Base-by-base conservation (phyloP, 2,888 invertebrate species). In the Cephus pulcher region DNA sequence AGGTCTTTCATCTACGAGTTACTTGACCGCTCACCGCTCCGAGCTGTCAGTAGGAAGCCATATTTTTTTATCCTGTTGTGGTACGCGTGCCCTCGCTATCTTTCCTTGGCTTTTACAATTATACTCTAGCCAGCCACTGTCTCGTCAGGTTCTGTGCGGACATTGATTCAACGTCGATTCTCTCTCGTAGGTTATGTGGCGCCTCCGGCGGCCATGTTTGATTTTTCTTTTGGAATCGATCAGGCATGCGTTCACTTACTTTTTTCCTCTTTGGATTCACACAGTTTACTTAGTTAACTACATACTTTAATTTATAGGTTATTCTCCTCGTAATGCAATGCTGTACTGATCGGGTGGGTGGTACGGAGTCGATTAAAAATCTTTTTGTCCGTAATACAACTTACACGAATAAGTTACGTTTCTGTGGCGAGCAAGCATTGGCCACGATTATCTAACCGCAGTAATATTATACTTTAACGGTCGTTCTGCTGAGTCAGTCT, bases 1-100 rank as follows among this genome's bases (percentile, higher is more conserved):
- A 15, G 71, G 34, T 71, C 32, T 33, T 71, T n/a, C 34, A 9
- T 34, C 15, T 33, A 30, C 71, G 71, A 71, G 71, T 71, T 71
- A 33, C 71, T 71, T 34, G 71, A 33, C 71, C 71, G 23, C 23
- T 71, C 71, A 71, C 71, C 71, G 30, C 71, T 71, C 30, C 30
- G 23, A 30, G 71, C 71, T 71, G 32, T 32, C 71, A 32, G 71
- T 71, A 30, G 71, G 32, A 34, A 33, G 12, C 71, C 32, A 34
- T 33, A 32, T 71, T 32, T 34, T 71, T 34, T 12, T 71, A 23
- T 71, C 71, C 71, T 32, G 34, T 71, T n/a, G 71, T 15, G 32
- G 32, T 71, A 33, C 71, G 34, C 32, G 34, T 71, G 71, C 34
- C 23, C 56, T 56, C 56, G 56, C 23, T 23, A 56, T 56, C 23